Percentiles rank a stretch among this genome's conserved stretches.
These are phyloP conservation scores for Pelusios castaneus DNA, from an alignment of 2,113 vertebrate species.

Conservation along the genomic window DNA sequence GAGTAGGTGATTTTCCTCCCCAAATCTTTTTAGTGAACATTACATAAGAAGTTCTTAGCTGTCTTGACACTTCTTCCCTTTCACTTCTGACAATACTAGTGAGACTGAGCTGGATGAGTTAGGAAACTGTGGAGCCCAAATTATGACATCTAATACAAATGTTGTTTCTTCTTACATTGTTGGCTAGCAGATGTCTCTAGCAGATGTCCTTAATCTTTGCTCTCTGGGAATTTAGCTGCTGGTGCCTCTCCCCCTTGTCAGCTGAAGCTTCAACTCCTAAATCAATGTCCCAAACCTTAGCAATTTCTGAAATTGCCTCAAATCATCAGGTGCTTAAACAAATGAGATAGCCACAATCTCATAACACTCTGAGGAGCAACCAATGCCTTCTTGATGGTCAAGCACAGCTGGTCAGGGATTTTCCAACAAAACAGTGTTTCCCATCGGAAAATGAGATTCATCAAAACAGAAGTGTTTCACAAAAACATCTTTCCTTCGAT, in stretches of 20 bases:
- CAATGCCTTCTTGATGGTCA: background rate
- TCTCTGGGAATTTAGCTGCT: background rate
- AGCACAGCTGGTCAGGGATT: background rate
- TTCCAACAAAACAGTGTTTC: background rate
- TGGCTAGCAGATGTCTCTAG: too few species aligned
- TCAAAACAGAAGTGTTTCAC: background rate
- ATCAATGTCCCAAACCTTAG: background rate
- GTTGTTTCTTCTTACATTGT: too few species aligned
- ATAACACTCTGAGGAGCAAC: background rate
- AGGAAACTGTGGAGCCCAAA: background rate
- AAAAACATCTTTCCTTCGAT: background rate
- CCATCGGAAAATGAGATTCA: background rate
- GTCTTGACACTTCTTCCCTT: background rate
- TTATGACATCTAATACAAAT: too few species aligned
- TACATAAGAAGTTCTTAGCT: background rate
- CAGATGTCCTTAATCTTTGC: background rate
- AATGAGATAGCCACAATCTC: background rate
- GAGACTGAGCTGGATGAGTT: background rate
- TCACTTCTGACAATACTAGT: background rate
- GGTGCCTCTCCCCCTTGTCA: background rate
- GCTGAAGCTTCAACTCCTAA: background rate
- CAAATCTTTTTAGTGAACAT: background rate
- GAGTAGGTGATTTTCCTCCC: background rate
- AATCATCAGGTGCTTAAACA: background rate
- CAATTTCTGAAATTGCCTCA: background rate